These are phyloP conservation scores for Hoplostethus atlanticus DNA, from an alignment of 2,797 vertebrate species.

Conservation along the genomic window DNA sequence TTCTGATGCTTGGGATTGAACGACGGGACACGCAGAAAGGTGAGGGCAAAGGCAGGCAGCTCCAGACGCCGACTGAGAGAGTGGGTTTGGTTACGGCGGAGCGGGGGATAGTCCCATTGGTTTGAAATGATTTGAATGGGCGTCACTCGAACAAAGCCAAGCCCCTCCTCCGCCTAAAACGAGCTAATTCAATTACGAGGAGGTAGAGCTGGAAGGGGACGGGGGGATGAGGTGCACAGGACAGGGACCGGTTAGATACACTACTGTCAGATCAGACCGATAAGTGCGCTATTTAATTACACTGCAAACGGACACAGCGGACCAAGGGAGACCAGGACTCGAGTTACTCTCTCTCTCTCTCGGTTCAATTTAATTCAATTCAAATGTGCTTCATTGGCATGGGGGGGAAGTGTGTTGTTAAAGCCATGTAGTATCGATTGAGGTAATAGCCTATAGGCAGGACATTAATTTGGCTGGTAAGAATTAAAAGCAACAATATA, in stretches of 20 bases:
- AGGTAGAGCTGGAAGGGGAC: conserved; percentile 72
- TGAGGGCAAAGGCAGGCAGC: conserved; percentile 79
- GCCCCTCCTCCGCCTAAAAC: conserved; percentile 85
- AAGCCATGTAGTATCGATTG: not conserved
- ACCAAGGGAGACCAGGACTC: conserved; percentile 34
- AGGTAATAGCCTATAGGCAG: not conserved
- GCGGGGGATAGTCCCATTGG: conserved; percentile 88
- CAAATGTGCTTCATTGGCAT: conserved; percentile 2
- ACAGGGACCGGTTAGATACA: conserved; percentile 56
- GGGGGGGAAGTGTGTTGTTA: not conserved
- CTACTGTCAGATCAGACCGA: conserved; percentile 58
- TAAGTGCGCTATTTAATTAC: conserved; percentile 70
- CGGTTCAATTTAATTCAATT: conserved; percentile 10
- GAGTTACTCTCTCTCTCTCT: conserved; percentile 27
- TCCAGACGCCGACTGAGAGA: conserved; percentile 81
- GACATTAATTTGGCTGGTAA: not conserved
- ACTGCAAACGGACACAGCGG: conserved; percentile 51
- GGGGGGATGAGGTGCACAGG: conserved; percentile 54
- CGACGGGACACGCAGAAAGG: conserved; percentile 71
- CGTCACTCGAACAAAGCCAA: conserved; percentile 76
- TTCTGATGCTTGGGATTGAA: conserved; percentile 79
- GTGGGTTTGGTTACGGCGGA: conserved; percentile 82
- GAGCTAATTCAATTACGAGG: conserved; percentile 92
- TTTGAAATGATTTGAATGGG: conserved; percentile 83
- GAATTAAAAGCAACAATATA: too few species aligned